Percentiles rank a stretch among this genome's conserved stretches.
These are phyloP conservation scores for Acleris literana DNA, from an alignment of 2,888 invertebrate species.

Conservation along the genomic window DNA sequence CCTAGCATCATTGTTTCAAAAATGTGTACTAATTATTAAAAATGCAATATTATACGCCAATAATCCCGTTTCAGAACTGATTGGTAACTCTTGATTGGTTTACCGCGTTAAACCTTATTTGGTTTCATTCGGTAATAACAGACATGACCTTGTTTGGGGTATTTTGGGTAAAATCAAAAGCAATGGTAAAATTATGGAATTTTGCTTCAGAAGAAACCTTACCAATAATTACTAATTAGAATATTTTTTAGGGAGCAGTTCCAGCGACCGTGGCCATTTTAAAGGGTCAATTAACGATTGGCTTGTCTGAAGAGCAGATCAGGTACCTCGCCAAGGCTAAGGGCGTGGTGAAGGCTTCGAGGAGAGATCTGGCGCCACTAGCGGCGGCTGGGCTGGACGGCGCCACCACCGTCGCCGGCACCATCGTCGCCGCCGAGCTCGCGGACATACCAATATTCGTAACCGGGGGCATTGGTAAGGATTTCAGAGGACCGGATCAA, in stretches of 20 bases:
- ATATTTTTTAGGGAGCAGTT: conserved; percentile 86
- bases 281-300: conserved; percentile 91
- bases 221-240: neutral
- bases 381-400: conserved; percentile 88
- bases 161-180: no score
- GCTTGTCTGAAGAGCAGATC: conserved; percentile 87
- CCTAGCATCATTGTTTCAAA: no score
- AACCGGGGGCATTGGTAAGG: conserved; percentile 91
- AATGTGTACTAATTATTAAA: no score
- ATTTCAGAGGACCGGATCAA: no score
- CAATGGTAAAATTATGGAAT: no score
- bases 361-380: conserved; percentile 92
- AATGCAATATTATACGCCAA: no score
- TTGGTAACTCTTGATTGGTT: no score
- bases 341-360: conserved; percentile 91
- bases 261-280: conserved; percentile 97
- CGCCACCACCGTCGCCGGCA: conserved; percentile 98
- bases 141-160: no score
- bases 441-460: conserved; percentile 96
- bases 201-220: no score
- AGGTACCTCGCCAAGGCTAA: conserved; percentile 83
- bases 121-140: no score
- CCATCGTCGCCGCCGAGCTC: conserved; percentile 92
- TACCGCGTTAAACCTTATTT: no score
- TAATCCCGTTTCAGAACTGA: no score